These are phyloP conservation scores for Ornithoptera priamus DNA, from an alignment of 2,888 invertebrate genomes.

Conservation along the genomic window DNA sequence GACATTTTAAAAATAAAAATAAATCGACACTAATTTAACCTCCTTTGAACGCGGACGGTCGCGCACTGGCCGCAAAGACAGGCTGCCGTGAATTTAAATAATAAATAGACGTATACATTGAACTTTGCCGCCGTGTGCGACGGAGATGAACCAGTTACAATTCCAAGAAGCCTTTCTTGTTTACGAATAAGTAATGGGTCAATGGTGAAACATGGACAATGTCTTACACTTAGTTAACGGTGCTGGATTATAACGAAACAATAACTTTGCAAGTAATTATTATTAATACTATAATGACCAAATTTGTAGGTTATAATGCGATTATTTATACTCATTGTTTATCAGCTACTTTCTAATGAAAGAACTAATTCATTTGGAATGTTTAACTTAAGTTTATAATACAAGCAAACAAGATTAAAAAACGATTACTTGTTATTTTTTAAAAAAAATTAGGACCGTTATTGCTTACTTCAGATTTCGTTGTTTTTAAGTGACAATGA, in stretches of 20 bases:
- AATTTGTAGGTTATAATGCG: neutral
- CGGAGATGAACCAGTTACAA: conserved; percentile 16
- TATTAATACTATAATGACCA: neutral
- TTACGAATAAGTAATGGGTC: conserved; percentile 4
- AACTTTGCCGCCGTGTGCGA: conserved; percentile 16
- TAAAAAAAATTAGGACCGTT: no score
- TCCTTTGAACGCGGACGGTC: conserved; percentile 10
- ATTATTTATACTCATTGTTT: neutral
- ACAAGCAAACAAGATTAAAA: neutral
- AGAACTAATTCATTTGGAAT: neutral
- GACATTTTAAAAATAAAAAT: conserved; percentile 42
- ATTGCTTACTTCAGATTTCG: no score
- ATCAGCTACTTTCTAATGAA: neutral
- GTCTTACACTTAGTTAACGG: neutral
- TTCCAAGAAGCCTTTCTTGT: conserved; percentile 25
- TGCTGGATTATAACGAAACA: neutral
- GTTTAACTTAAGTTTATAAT: neutral
- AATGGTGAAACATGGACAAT: conserved; percentile 10
- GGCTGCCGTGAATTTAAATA: conserved; percentile 23
- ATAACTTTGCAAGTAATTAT: neutral
- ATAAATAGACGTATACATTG: conserved; percentile 19
- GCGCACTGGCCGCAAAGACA: conserved; percentile 21
- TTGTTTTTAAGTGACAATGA: neutral
- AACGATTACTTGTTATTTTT: neutral
- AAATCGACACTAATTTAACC: conserved; percentile 8